Evolutionary conservation across 2,797 vertebrate species (phyloP).

Genomic region (Chloroceryle inda): DNA sequence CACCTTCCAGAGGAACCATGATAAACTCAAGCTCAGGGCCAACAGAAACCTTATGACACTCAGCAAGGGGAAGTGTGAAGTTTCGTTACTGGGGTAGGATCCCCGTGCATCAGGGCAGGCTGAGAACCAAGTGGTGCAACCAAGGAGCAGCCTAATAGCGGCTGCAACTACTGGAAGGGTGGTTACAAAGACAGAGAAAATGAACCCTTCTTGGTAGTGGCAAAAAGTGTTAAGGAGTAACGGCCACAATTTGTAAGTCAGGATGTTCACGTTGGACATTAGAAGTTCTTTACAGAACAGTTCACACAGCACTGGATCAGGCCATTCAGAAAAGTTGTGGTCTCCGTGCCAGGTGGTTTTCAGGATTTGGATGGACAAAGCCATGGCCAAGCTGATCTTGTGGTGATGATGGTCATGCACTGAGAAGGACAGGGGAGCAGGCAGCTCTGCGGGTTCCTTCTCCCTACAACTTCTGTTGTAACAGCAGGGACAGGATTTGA

Average conservation of each 20-base stretch:
- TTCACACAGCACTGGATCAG: not conserved
- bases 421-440: not conserved
- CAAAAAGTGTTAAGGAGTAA: not conserved
- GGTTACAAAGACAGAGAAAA: not conserved
- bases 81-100: not conserved
- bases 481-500: not conserved
- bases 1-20: not conserved
- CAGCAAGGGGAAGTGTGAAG: not conserved
- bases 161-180: not conserved
- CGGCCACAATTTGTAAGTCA: not conserved
- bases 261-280: fast-evolving
- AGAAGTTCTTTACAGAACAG: not conserved
- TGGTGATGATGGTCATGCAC: not conserved
- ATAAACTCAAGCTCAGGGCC: not conserved
- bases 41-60: not conserved
- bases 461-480: not conserved
- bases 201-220: not conserved
- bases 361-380: not conserved
- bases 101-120: fast-evolving
- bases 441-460: not conserved
- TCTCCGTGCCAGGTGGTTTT: not conserved
- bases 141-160: not conserved
- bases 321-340: not conserved
- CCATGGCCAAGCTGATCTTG: not conserved
- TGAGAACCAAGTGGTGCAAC: not conserved